Percentiles rank a stretch among this genome's conserved stretches.
Evolutionary conservation across 2,888 invertebrate genomes (phyloP).

Genomic region (Gastrophysa polygoni): DNA sequence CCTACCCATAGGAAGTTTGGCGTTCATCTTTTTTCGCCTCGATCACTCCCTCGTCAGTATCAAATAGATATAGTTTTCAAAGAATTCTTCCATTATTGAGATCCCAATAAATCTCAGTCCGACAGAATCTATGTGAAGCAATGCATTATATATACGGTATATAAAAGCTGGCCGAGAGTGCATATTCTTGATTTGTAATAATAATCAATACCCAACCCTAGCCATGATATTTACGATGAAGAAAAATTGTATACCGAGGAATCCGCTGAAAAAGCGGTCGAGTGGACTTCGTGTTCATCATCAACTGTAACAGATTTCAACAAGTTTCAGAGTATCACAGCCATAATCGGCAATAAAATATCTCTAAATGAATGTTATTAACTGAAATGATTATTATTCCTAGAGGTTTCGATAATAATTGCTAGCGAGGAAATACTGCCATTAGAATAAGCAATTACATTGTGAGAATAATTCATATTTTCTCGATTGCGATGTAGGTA

Average conservation of each 20-base stretch:
- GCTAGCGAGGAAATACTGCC: not conserved
- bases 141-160: not conserved
- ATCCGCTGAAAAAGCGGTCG: not conserved
- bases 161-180: not conserved
- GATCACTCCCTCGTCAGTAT: no score
- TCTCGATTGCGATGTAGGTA: conserved; percentile 2
- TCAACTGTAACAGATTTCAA: not conserved
- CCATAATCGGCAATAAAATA: not conserved
- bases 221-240: not conserved
- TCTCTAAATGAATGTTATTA: not conserved
- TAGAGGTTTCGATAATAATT: conserved; percentile 4
- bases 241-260: not conserved
- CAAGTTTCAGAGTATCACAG: not conserved
- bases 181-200: conserved; percentile 1
- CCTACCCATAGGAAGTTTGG: no score
- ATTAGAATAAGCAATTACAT: conserved; percentile 7
- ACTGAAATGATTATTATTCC: conserved; percentile 7
- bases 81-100: no score
- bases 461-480: conserved; percentile 3
- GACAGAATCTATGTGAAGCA: not conserved
- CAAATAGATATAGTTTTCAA: no score
- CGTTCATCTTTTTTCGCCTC: no score
- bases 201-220: not conserved
- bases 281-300: not conserved
- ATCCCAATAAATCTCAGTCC: no score